Conservation (phyloP, 2,113 vertebrate species). For the Charina bottae region DNA sequence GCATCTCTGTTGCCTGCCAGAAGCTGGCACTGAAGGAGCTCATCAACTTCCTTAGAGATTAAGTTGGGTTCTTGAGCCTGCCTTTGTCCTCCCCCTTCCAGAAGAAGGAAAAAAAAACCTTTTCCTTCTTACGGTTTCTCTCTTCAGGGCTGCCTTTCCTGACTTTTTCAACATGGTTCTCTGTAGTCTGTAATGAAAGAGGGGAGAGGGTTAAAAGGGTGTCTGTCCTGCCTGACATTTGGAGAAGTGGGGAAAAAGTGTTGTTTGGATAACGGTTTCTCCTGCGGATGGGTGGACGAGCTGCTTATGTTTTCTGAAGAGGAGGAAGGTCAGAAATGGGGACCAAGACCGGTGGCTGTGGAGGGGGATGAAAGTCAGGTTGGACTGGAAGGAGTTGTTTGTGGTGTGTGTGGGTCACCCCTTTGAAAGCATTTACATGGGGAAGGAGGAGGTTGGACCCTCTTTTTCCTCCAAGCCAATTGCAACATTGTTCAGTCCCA, state of each 20-base stretch:
- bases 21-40: neutral
- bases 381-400: neutral
- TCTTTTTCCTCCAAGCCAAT: neutral
- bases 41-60: neutral
- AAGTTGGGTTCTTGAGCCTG: neutral
- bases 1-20: neutral
- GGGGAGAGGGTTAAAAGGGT: neutral
- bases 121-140: neutral
- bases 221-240: neutral
- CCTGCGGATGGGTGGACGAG: neutral
- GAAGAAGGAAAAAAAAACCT: neutral
- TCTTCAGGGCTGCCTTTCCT: neutral
- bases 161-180: neutral
- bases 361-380: neutral
- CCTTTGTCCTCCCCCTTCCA: neutral
- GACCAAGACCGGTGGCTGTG: neutral
- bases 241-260: neutral
- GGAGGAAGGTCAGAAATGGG: neutral
- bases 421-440: neutral
- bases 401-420: neutral
- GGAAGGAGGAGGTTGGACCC: neutral
- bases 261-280: neutral
- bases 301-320: neutral
- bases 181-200: neutral
- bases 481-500: neutral